Evolutionary conservation across 2,888 invertebrate species (phyloP).

Genomic region (Spisula solida): DNA sequence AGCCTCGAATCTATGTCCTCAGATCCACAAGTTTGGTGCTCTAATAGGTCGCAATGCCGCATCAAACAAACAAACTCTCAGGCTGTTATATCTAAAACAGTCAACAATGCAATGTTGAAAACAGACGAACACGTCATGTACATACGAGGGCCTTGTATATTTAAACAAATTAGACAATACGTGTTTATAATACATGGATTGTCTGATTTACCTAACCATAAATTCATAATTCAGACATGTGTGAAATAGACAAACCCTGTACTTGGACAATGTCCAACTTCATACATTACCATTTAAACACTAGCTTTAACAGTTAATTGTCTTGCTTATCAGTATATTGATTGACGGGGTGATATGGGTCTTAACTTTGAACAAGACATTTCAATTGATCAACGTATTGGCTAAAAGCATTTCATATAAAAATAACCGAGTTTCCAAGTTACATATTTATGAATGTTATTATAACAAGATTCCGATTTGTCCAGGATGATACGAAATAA

Average conservation of each 20-base stretch:
- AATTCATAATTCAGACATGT: neutral
- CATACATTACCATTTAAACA: neutral
- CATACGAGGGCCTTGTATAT: no score
- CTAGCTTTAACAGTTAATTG: neutral
- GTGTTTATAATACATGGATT: neutral
- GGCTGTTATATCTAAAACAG: no score
- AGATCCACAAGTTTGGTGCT: no score
- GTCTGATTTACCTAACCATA: neutral
- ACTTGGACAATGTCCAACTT: neutral
- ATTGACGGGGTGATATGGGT: conserved; percentile 12
- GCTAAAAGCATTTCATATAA: neutral
- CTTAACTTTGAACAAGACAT: conserved; percentile 8
- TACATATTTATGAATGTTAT: conserved; percentile 5
- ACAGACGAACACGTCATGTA: no score
- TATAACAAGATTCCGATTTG: neutral
- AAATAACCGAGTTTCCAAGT: conserved; percentile 8
- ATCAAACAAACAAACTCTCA: no score
- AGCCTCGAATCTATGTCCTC: no score
- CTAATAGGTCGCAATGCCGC: no score
- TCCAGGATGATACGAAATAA: neutral
- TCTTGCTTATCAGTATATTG: neutral
- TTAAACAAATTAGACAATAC: neutral
- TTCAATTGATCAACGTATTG: neutral
- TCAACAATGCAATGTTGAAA: no score
- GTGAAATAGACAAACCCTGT: neutral